A percentile compares a stretch with the other conserved stretches of the same genome.
Conservation (phyloP, 2,888 invertebrate genomes). For the Watsonalla cultraria region DNA sequence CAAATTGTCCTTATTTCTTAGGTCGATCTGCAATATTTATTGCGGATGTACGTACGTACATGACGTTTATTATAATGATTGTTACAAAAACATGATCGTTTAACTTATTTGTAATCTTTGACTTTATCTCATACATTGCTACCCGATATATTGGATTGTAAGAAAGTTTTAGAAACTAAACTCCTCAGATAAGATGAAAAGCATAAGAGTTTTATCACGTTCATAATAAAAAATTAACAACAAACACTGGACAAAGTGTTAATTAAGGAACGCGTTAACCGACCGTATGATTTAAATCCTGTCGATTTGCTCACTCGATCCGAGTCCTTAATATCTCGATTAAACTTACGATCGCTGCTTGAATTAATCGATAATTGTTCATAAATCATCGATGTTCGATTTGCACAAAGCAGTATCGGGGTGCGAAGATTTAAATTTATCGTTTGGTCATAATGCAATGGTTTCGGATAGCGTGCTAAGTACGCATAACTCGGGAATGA, state of each 20-base stretch:
- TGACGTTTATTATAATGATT: too few species aligned
- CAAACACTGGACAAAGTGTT: constrained; percentile 1
- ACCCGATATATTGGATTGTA: too few species aligned
- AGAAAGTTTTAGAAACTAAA: too few species aligned
- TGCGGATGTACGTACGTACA: too few species aligned
- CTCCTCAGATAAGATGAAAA: too few species aligned
- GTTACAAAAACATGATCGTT: too few species aligned
- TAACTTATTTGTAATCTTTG: too few species aligned
- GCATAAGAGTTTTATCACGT: too few species aligned
- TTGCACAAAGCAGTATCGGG: constrained; percentile 72
- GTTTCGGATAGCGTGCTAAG: constrained; percentile 65
- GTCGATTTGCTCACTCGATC: constrained; percentile 47
- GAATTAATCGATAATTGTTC: constrained; percentile 79
- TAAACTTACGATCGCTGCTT: constrained; percentile 76
- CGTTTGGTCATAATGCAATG: constrained; percentile 58
- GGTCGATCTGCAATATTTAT: too few species aligned
- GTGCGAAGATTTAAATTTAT: constrained; percentile 75
- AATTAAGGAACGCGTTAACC: constrained; percentile 31
- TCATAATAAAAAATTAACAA: background rate
- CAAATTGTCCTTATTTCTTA: too few species aligned
- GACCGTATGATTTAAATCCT: constrained; percentile 49
- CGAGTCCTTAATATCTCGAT: constrained; percentile 65
- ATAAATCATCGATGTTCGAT: constrained; percentile 77
- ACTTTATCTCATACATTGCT: too few species aligned
- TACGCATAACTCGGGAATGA: constrained; percentile 59